Percentiles rank a stretch among this genome's conserved stretches.
phyloP scores from a whole-genome alignment of 2,113 vertebrate genomes.

The Capreolus pygargus region DNA sequence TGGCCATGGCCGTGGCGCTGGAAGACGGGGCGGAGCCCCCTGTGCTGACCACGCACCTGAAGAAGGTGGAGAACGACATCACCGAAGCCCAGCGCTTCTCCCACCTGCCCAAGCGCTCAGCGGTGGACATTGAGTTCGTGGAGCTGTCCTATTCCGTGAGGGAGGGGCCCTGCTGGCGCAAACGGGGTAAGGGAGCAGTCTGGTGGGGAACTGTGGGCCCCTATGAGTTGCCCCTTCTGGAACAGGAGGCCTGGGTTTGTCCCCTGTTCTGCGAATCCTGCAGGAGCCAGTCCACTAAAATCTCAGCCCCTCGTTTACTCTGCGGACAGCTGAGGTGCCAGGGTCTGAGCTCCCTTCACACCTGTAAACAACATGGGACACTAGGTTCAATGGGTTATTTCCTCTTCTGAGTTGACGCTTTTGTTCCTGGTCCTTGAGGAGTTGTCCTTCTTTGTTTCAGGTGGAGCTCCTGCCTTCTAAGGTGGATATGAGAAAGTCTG shows the following conservation, averaged over 20 bases:
- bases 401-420: background rate
- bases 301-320: background rate
- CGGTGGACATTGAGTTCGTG: slow-evolving; percentile 94
- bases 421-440: background rate
- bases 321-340: background rate
- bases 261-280: background rate
- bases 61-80: slow-evolving; percentile 99
- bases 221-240: background rate
- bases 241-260: background rate
- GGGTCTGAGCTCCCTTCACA: background rate
- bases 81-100: slow-evolving; percentile 97
- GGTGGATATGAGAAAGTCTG: background rate
- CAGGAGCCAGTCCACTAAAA: background rate
- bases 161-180: slow-evolving; percentile 96
- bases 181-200: slow-evolving; percentile 88
- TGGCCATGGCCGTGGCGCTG: slow-evolving; percentile 86
- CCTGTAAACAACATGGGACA: background rate
- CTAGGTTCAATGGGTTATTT: background rate
- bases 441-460: background rate
- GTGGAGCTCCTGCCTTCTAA: background rate
- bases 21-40: slow-evolving; percentile 93
- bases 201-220: background rate
- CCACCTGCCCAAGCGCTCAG: slow-evolving; percentile 94
- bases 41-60: slow-evolving; percentile 92
- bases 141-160: slow-evolving; percentile 96